phyloP scores from a whole-genome alignment of 2,113 vertebrate species.

The Perca schrenkii region DNA sequence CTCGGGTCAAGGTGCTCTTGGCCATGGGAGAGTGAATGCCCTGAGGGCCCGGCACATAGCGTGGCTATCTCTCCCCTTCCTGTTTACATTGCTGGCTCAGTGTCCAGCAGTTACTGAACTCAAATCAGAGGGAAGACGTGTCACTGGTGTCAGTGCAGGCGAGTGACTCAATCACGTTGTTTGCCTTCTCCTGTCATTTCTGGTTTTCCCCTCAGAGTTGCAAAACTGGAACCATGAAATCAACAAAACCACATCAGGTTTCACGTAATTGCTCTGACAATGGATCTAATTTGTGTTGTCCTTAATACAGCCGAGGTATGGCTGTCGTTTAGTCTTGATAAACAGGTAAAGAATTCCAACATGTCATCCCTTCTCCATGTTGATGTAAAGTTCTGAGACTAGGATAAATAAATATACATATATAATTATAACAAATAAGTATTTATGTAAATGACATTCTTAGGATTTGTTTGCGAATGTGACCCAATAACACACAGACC shows the following conservation, averaged over 20 bases:
- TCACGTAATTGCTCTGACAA: background rate
- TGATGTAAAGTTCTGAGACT: too few relatives aligned
- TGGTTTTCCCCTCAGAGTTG: slow-evolving; percentile 22
- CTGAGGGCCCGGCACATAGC: slow-evolving; percentile 59
- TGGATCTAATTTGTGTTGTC: background rate
- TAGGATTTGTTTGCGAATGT: background rate
- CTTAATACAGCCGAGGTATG: background rate
- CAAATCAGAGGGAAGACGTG: slow-evolving; percentile 19
- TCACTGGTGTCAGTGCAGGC: slow-evolving; percentile 34
- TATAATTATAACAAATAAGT: background rate
- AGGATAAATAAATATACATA: too few relatives aligned
- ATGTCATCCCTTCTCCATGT: background rate
- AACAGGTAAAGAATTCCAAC: background rate
- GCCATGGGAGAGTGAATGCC: slow-evolving; percentile 75
- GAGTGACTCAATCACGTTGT: slow-evolving; percentile 14
- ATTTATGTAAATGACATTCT: background rate
- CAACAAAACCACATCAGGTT: slow-evolving; percentile 13
- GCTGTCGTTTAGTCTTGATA: background rate
- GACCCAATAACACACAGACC: slow-evolving; percentile 24
- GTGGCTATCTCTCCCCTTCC: slow-evolving; percentile 71
- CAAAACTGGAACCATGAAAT: slow-evolving; percentile 28
- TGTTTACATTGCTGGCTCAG: slow-evolving; percentile 66
- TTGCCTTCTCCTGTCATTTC: slow-evolving; percentile 10
- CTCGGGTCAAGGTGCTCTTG: slow-evolving; percentile 60
- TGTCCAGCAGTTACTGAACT: slow-evolving; percentile 2